Evolutionary conservation across 2,113 vertebrate genomes (phyloP).

Genomic region (Edolisoma coerulescens): DNA sequence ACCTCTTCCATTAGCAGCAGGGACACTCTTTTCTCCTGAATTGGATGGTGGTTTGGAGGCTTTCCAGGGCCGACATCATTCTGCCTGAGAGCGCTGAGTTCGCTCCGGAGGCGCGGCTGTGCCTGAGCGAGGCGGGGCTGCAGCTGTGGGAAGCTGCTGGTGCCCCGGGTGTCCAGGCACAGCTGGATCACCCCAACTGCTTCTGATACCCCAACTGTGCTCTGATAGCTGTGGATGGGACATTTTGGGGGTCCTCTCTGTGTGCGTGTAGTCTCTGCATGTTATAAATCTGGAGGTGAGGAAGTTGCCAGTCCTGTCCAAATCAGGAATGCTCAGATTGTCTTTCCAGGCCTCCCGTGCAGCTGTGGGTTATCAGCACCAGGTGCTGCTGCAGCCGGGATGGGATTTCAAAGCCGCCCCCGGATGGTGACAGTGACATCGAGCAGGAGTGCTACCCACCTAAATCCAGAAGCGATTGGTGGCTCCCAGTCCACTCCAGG

Average conservation of each 20-base stretch:
- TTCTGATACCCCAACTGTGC: background rate
- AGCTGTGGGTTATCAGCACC: background rate
- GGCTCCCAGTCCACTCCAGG: background rate
- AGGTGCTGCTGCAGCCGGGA: background rate
- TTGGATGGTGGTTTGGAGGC: constrained; percentile 37
- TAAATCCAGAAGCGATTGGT: background rate
- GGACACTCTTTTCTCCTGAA: background rate
- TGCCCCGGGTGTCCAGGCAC: fast-evolving
- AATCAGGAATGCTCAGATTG: background rate
- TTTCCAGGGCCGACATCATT: constrained; percentile 6
- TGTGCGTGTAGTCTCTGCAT: fast-evolving
- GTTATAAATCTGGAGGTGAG: background rate
- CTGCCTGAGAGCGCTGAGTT: background rate
- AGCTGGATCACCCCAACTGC: background rate
- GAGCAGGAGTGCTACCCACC: background rate
- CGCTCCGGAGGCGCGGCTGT: fast-evolving
- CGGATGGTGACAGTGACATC: background rate
- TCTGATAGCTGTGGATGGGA: fast-evolving
- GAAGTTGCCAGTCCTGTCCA: background rate
- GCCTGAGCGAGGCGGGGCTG: fast-evolving
- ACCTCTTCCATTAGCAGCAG: constrained; percentile 35
- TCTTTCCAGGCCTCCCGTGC: background rate
- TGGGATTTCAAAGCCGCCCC: background rate
- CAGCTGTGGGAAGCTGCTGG: background rate
- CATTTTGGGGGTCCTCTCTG: background rate